Evolutionary conservation across 2,888 invertebrate species (phyloP).

Genomic region (Mesorhabditis spiculigera): DNA sequence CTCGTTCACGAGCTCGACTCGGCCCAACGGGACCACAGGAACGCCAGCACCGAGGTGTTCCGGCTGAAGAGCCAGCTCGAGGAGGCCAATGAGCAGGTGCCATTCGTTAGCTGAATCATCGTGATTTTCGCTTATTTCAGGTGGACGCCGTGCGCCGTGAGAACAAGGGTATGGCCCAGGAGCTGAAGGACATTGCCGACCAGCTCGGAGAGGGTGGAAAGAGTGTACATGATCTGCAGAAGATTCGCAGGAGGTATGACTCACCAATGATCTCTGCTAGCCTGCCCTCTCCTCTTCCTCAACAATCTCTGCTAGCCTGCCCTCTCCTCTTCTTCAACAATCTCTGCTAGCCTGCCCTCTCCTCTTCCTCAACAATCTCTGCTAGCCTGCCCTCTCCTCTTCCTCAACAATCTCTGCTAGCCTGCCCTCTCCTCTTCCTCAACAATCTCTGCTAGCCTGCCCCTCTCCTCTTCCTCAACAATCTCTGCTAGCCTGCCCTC

Average conservation of each 20-base stretch:
- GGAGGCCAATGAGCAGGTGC: conserved; percentile 90
- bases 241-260: conserved; percentile 77
- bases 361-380: too few species aligned
- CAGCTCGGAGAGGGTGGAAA: conserved; percentile 99
- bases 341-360: not conserved
- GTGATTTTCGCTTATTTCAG: conserved; percentile 18
- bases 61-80: conserved; percentile 71
- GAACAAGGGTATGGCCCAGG: conserved; percentile 96
- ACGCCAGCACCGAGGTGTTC: conserved; percentile 96
- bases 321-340: too few species aligned
- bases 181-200: conserved; percentile 98
- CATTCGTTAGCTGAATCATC: not conserved
- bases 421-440: too few species aligned
- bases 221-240: conserved; percentile 98
- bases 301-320: too few species aligned
- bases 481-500: too few species aligned
- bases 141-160: conserved; percentile 79
- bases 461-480: too few species aligned
- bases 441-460: too few species aligned
- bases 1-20: conserved; percentile 82
- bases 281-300: too few species aligned
- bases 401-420: too few species aligned
- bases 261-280: too few species aligned
- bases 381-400: too few species aligned
- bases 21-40: conserved; percentile 97